A percentile compares a stretch with the other conserved stretches of the same genome.
phyloP scores from a whole-genome alignment of 2,888 invertebrate species.

The Mactromeris polynyma region DNA sequence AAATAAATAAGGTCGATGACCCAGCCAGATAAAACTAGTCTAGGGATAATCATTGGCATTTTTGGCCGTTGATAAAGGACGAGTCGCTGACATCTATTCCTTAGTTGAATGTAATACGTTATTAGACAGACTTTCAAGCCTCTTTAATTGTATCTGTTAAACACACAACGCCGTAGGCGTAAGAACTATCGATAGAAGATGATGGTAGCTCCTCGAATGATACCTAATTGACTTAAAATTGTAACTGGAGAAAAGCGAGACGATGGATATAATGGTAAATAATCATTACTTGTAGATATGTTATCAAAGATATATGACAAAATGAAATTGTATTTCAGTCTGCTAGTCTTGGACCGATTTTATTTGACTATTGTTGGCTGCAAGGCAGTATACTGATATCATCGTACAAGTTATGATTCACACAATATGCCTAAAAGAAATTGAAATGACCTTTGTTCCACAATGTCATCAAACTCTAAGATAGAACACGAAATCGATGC shows the following conservation, averaged over 20 bases:
- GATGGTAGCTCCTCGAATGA: not conserved
- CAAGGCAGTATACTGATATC: too few species aligned
- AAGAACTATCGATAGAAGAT: not conserved
- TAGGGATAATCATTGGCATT: not conserved
- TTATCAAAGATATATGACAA: too few species aligned
- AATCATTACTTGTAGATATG: too few species aligned
- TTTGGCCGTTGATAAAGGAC: not conserved
- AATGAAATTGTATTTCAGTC: too few species aligned
- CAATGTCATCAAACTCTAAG: too few species aligned
- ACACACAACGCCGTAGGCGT: not conserved
- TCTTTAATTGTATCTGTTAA: not conserved
- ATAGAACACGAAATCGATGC: too few species aligned
- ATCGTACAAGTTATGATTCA: too few species aligned
- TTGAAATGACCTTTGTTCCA: too few species aligned
- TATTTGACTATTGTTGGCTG: too few species aligned
- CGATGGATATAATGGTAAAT: not conserved
- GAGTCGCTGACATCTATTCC: not conserved
- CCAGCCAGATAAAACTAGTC: not conserved
- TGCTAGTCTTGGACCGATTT: too few species aligned
- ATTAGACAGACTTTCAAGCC: not conserved
- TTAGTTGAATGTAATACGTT: not conserved
- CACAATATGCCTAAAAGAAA: too few species aligned
- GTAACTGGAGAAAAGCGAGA: not conserved
- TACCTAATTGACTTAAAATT: not conserved
- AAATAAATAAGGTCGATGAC: not conserved